These are phyloP conservation scores for Campoletis raptor DNA, from an alignment of 2,888 invertebrate species.

Conservation along the genomic window DNA sequence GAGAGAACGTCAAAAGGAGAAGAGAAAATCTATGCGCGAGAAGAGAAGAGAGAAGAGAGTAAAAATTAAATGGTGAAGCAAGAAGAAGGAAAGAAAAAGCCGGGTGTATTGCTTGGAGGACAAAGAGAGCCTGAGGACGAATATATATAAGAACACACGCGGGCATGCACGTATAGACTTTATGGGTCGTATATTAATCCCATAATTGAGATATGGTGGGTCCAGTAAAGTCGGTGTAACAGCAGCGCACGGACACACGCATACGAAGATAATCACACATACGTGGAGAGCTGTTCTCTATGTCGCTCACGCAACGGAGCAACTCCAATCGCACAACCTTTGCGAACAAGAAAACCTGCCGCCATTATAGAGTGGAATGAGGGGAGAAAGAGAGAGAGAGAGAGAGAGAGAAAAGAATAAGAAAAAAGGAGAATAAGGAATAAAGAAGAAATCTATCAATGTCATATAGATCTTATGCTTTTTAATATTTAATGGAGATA, in stretches of 20 bases:
- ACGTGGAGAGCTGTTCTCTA: constrained; percentile 23
- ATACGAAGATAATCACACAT: neutral
- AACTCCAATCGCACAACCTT: constrained; percentile 15
- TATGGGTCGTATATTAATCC: constrained; percentile 83
- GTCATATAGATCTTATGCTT: constrained; percentile 12
- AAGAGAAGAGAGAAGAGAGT: constrained; percentile 15
- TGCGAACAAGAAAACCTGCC: constrained; percentile 27
- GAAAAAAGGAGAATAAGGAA: neutral
- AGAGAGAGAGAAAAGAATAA: neutral
- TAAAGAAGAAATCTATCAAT: constrained; percentile 17
- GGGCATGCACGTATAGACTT: constrained; percentile 76
- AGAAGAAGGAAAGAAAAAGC: constrained; percentile 25
- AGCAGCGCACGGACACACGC: neutral
- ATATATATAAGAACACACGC: constrained; percentile 14
- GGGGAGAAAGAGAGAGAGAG: neutral
- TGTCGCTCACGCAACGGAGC: constrained; percentile 50
- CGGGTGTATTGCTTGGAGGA: constrained; percentile 50
- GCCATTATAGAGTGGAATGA: constrained; percentile 11
- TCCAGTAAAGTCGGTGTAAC: constrained; percentile 52
- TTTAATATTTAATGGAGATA: constrained; percentile 12
- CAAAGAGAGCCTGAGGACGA: constrained; percentile 50
- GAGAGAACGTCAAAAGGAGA: constrained; percentile 28
- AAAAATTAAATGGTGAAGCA: constrained; percentile 9
- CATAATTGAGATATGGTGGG: constrained; percentile 83
- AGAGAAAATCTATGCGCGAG: constrained; percentile 36